Conservation (phyloP, 92 coral and sea anemone species). For the Heteractis magnifica region DNA sequence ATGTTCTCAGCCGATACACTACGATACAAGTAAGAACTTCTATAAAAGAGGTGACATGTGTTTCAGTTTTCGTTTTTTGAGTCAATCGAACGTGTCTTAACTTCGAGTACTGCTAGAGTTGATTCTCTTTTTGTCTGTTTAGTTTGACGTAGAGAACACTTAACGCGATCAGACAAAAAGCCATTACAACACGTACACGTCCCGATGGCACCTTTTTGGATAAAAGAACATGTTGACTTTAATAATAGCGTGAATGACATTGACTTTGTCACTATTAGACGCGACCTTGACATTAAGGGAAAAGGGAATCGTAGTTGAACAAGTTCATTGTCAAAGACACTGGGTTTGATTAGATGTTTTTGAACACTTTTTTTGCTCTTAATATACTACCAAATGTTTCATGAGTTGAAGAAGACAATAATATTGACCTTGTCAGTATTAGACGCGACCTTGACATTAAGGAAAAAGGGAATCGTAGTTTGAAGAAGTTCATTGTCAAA, state of each 20-base stretch:
- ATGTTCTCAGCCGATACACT: too few relatives aligned
- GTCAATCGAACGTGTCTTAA: not conserved
- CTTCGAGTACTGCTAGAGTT: not conserved
- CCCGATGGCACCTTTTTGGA: not conserved
- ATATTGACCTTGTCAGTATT: conserved; percentile 1
- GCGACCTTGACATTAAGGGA: not conserved
- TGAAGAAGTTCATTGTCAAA: not conserved
- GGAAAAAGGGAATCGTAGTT: not conserved
- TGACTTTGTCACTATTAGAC: not conserved
- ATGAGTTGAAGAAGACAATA: too few relatives aligned
- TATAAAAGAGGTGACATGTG: too few relatives aligned
- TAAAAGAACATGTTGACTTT: not conserved
- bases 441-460: not conserved
- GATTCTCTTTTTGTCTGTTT: not conserved
- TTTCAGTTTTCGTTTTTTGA: not conserved
- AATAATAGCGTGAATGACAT: conserved; percentile 2
- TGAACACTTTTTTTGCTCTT: too few relatives aligned
- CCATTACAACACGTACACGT: not conserved
- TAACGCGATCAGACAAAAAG: not conserved
- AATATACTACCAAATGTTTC: too few relatives aligned
- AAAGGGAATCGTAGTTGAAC: not conserved
- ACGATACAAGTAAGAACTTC: too few relatives aligned
- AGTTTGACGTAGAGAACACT: not conserved
- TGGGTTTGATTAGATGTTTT: too few relatives aligned
- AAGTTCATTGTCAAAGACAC: not conserved